Conservation (phyloP, 2,888 invertebrate genomes). For the Pseudococcus viburni region DNA sequence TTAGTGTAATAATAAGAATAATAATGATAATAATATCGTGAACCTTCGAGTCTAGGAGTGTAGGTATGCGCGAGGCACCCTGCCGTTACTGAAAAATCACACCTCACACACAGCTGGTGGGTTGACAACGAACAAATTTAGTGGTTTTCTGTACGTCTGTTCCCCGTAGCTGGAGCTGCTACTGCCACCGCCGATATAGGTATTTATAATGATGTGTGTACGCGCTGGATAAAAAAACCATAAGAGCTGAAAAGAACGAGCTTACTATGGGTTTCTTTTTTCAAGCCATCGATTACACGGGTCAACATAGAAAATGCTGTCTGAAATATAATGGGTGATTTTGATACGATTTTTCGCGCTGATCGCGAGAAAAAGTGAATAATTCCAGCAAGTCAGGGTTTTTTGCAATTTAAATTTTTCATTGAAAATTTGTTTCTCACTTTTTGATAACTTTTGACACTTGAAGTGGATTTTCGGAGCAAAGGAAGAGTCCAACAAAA, state of each 20-base stretch:
- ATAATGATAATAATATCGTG: slow-evolving; percentile 65
- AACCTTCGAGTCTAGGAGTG: slow-evolving; percentile 61
- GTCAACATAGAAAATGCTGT: too few species aligned
- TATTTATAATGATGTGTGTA: slow-evolving; percentile 29
- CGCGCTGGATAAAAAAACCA: neutral
- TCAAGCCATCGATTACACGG: neutral
- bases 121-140: slow-evolving; percentile 66
- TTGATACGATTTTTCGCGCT: too few species aligned
- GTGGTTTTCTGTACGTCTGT: slow-evolving; percentile 61
- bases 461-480: too few species aligned
- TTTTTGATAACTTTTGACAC: too few species aligned
- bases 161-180: slow-evolving; percentile 18
- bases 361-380: too few species aligned
- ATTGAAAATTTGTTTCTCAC: too few species aligned
- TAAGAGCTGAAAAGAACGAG: neutral
- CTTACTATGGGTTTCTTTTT: neutral
- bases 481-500: too few species aligned
- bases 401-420: too few species aligned
- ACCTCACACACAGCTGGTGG: slow-evolving; percentile 66
- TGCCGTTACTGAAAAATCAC: slow-evolving; percentile 63
- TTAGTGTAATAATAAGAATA: slow-evolving; percentile 62
- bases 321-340: too few species aligned
- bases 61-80: slow-evolving; percentile 65
- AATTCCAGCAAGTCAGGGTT: too few species aligned
- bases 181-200: slow-evolving; percentile 50